Evolutionary conservation across 1,140 invertebrate genomes (phyloP), one percentile per base, ranked within the genome.

Genomic region (Pachyrhynchus sulphureomaculatus): DNA sequence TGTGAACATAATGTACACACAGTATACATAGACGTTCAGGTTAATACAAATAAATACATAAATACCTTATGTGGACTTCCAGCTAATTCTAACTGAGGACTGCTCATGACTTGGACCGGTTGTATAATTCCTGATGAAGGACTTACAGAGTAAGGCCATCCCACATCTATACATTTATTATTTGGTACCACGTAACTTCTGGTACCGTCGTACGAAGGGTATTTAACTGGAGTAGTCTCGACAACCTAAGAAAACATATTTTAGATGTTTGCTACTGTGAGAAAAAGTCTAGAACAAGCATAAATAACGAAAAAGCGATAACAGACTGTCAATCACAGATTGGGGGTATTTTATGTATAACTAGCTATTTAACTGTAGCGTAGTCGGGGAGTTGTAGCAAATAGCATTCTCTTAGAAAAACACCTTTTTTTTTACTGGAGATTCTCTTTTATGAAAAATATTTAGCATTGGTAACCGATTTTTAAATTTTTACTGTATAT

Each of bases 101-200:
- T 73, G 12, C 79, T 76, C 23, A 77, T 81, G 62, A 71, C 80
- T 76, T 67, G 81, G 68, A 74, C 78, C 64, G 73, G 80, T 71
- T 68, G 80, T 62, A 75, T 82, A 68, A 78, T 82, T 66, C 55
- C 80, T 56, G 64, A 81, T 67, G 56, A 80, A 65, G 75, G 77
- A 72, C 77, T 78, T 1, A 79, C 77, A 2, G 77, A 78, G 56
- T 79, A 79, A 8, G 78, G 78, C 70, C 77, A 78, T 4, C 71
- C 66, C 2, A 77, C 76, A 52, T 77, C 76, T 21, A 77, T 41
- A 52, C 76, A 76, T 64, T 77, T 78, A 1, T 68, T 69, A 47
- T 81, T 81, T 26, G 80, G 76, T 24, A 81, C 82, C 0, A 79
- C 79, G 64, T 82, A 84, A 32, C 82, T 78, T 62, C 82, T 72